phyloP scores from a whole-genome alignment of 2,113 vertebrate genomes.

The Tenebrosternarchus preto region DNA sequence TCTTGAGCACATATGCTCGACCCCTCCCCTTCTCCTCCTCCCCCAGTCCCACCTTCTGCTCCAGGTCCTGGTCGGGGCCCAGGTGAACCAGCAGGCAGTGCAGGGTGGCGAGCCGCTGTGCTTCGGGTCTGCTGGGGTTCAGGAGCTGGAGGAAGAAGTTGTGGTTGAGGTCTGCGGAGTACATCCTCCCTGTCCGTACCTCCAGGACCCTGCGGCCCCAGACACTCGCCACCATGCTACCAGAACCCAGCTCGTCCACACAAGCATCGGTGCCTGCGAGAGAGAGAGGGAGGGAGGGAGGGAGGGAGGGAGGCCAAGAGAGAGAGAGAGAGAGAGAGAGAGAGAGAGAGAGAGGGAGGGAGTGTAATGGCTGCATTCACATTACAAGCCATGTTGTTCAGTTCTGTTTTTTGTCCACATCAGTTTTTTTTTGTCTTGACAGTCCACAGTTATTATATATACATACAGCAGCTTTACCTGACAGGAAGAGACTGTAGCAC shows the following conservation, averaged over 20 bases:
- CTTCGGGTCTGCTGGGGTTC: slow-evolving; percentile 65
- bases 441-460: too few relatives aligned
- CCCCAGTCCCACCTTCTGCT: slow-evolving; percentile 66
- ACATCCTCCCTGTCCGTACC: slow-evolving; percentile 71
- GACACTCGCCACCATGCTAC: slow-evolving; percentile 17
- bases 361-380: too few relatives aligned
- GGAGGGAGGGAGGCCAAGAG: background rate
- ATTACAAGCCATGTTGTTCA: too few relatives aligned
- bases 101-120: slow-evolving; percentile 80
- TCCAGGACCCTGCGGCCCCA: slow-evolving; percentile 71
- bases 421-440: too few relatives aligned
- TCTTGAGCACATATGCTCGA: too few relatives aligned
- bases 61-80: slow-evolving; percentile 67
- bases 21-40: background rate
- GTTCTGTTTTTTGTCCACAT: too few relatives aligned
- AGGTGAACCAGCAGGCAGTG: slow-evolving; percentile 83
- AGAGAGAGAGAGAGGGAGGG: too few relatives aligned
- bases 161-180: slow-evolving; percentile 67
- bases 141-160: slow-evolving; percentile 76
- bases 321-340: too few relatives aligned
- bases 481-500: slow-evolving; percentile 89
- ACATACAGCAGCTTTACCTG: slow-evolving; percentile 71
- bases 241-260: slow-evolving; percentile 50
- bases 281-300: background rate
- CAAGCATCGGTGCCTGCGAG: slow-evolving; percentile 62